Conservation (phyloP, 2,888 invertebrate species). For the Diaprepes abbreviatus region DNA sequence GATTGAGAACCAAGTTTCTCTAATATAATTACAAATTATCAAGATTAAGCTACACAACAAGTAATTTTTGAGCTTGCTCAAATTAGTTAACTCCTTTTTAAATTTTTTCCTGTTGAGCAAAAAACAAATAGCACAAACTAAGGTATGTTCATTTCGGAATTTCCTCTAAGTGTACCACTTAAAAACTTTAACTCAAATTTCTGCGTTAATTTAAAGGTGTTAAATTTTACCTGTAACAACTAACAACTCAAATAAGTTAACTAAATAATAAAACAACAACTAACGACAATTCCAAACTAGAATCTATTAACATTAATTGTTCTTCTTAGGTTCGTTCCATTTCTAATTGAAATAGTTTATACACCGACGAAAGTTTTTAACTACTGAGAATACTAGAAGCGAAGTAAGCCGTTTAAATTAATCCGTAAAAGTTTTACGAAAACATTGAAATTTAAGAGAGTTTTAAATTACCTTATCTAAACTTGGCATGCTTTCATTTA, state of each 20-base stretch:
- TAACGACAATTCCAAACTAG: not conserved
- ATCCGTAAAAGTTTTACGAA: constrained; percentile 6
- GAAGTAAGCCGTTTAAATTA: constrained; percentile 14
- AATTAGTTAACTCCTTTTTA: too few species aligned
- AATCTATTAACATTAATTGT: constrained; percentile 6
- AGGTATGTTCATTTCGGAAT: too few species aligned
- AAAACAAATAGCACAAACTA: too few species aligned
- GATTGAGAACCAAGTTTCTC: too few species aligned
- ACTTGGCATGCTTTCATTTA: constrained; percentile 3
- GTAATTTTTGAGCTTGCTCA: too few species aligned
- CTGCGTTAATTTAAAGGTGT: too few species aligned
- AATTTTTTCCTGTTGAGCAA: too few species aligned
- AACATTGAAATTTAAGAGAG: constrained; percentile 5
- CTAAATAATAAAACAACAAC: not conserved
- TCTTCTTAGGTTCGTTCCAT: not conserved
- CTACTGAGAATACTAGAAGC: constrained; percentile 12
- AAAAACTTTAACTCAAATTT: too few species aligned
- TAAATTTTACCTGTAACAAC: not conserved
- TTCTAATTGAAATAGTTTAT: constrained; percentile 22
- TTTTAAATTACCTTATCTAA: not conserved
- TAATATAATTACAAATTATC: too few species aligned
- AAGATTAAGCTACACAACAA: too few species aligned
- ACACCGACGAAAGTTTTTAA: constrained; percentile 13
- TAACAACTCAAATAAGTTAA: not conserved
- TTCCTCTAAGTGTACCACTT: too few species aligned